Evolutionary conservation across 2,113 vertebrate species (phyloP).

Genomic region (Thermophis baileyi): DNA sequence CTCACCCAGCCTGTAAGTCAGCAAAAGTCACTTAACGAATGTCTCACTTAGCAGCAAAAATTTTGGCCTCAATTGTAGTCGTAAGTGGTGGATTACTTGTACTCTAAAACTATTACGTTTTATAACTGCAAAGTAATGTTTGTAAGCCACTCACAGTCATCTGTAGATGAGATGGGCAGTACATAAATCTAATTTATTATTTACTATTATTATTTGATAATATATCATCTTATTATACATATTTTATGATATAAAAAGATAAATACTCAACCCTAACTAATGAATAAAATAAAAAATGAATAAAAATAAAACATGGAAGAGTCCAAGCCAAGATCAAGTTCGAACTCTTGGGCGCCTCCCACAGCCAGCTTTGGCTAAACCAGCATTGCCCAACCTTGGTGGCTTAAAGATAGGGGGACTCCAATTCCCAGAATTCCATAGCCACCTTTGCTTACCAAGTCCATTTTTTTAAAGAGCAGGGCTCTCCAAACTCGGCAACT

Average conservation of each 20-base stretch:
- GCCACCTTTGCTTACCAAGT: neutral
- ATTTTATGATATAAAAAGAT: too few relatives aligned
- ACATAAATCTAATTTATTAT: neutral
- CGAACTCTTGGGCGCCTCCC: neutral
- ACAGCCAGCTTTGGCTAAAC: neutral
- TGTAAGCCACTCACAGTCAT: neutral
- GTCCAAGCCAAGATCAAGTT: neutral
- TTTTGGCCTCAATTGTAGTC: too few relatives aligned
- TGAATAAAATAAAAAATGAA: too few relatives aligned
- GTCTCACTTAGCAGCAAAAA: too few relatives aligned
- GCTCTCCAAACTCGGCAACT: neutral
- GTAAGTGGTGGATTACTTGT: too few relatives aligned
- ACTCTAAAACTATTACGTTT: neutral
- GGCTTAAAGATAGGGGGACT: neutral
- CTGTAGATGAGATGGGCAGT: neutral
- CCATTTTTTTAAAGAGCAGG: neutral
- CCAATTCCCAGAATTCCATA: neutral
- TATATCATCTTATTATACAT: too few relatives aligned
- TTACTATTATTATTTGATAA: neutral
- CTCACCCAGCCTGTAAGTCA: neutral
- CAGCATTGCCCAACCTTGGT: neutral
- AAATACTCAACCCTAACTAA: neutral
- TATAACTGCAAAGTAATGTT: neutral
- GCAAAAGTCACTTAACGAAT: too few relatives aligned
- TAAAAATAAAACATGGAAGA: neutral